Conservation (phyloP, 2,888 invertebrate species). For the Alloscopus bannaensis region DNA sequence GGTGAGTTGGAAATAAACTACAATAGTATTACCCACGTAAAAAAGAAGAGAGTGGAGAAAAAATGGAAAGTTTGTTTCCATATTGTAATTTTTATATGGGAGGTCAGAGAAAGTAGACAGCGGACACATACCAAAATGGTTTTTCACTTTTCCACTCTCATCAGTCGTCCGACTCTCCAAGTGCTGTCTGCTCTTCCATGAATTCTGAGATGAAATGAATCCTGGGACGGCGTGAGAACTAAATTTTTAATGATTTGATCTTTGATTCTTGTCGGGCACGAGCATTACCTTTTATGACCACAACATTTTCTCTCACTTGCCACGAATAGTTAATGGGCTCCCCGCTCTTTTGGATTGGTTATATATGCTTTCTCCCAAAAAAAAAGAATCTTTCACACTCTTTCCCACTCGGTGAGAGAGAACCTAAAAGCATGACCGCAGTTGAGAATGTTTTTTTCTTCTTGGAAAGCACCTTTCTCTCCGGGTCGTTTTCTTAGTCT, state of each 20-base stretch:
- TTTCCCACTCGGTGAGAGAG: background rate
- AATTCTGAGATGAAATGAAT: constrained; percentile 65
- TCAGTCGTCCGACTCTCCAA: constrained; percentile 31
- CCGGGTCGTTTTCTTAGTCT: background rate
- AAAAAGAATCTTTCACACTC: constrained; percentile 28
- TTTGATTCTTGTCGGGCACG: constrained; percentile 69
- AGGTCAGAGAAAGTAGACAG: constrained; percentile 1
- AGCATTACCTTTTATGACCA: constrained; percentile 73
- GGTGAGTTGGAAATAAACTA: constrained; percentile 24
- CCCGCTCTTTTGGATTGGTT: constrained; percentile 32
- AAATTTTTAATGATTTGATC: constrained; percentile 73
- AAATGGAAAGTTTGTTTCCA: constrained; percentile 10
- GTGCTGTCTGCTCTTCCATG: constrained; percentile 10
- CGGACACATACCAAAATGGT: background rate
- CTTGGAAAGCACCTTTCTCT: constrained; percentile 22
- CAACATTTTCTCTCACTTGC: constrained; percentile 72
- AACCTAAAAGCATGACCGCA: background rate
- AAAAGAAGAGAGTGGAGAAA: constrained; percentile 23
- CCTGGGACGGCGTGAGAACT: constrained; percentile 43
- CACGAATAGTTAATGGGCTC: constrained; percentile 69
- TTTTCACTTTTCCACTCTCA: constrained; percentile 42
- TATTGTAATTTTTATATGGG: too few relatives aligned
- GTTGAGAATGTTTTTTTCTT: constrained; percentile 1
- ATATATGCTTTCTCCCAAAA: too few relatives aligned
- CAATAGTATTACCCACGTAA: background rate